Conservation (phyloP, 2,888 invertebrate genomes). For the Epinotia nisella region DNA sequence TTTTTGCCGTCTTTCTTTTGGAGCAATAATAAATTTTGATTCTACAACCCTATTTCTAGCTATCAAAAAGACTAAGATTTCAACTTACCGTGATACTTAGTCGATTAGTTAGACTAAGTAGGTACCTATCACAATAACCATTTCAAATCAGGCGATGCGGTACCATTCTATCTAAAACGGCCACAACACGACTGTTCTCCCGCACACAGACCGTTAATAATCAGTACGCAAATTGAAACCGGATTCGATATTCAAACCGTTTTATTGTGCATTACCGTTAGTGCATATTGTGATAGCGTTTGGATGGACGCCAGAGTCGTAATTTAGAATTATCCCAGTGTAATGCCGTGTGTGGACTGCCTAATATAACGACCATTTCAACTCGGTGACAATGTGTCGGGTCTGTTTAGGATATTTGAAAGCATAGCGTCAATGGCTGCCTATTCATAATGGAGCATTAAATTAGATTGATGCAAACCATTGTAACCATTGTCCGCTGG, state of each 20-base stretch:
- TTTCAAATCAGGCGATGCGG: too few relatives aligned
- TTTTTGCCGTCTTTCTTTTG: too few relatives aligned
- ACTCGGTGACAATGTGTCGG: constrained; percentile 12
- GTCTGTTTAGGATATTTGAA: constrained; percentile 2
- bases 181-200: neutral
- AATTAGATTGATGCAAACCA: too few relatives aligned
- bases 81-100: too few relatives aligned
- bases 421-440: neutral
- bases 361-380: constrained; percentile 25
- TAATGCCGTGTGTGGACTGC: constrained; percentile 27
- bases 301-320: constrained; percentile 27
- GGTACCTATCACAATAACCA: too few relatives aligned
- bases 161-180: neutral
- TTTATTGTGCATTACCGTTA: constrained; percentile 40
- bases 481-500: too few relatives aligned
- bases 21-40: too few relatives aligned
- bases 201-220: constrained; percentile 3
- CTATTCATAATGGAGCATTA: neutral
- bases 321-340: constrained; percentile 37
- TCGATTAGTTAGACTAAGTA: too few relatives aligned
- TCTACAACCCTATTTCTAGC: too few relatives aligned
- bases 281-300: constrained; percentile 32
- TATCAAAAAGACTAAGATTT: too few relatives aligned
- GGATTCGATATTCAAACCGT: constrained; percentile 20
- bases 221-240: constrained; percentile 29